These are phyloP conservation scores for Chrosomus eos DNA, from an alignment of 2,797 vertebrate species.

Conservation along the genomic window DNA sequence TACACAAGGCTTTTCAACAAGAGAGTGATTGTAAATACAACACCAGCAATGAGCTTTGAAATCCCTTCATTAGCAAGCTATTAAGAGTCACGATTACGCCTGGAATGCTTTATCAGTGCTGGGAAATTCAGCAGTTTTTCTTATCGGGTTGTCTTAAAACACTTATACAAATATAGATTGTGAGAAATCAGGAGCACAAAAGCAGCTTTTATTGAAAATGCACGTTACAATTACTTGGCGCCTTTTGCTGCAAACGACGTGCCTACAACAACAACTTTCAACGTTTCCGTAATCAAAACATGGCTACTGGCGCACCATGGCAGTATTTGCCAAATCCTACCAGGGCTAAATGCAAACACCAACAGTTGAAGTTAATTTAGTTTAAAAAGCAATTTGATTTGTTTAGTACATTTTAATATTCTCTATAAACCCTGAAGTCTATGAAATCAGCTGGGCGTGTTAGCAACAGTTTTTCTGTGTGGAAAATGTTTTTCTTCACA, in stretches of 20 bases:
- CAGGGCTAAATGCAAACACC: slow-evolving; percentile 20
- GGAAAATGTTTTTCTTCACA: slow-evolving; percentile 12
- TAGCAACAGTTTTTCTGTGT: not conserved
- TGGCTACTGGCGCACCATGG: slow-evolving; percentile 42
- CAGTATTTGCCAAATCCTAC: slow-evolving; percentile 31
- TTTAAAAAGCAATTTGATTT: not conserved
- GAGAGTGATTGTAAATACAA: slow-evolving; percentile 61
- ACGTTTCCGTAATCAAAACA: slow-evolving; percentile 58
- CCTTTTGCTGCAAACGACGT: slow-evolving; percentile 54
- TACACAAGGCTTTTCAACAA: slow-evolving; percentile 66
- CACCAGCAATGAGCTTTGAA: slow-evolving; percentile 61
- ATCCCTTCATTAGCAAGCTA: slow-evolving; percentile 55
- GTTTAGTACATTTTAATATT: not conserved
- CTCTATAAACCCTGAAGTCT: slow-evolving; percentile 34
- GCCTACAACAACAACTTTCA: slow-evolving; percentile 51
- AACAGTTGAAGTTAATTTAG: not conserved
- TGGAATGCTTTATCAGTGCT: slow-evolving; percentile 57
- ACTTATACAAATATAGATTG: slow-evolving; percentile 41
- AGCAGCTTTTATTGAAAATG: slow-evolving; percentile 33
- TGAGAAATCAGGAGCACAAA: slow-evolving; percentile 26
- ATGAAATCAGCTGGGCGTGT: not conserved
- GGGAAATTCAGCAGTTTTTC: slow-evolving; percentile 66
- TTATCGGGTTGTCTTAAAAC: slow-evolving; percentile 64
- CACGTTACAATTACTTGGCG: slow-evolving; percentile 40
- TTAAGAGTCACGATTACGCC: slow-evolving; percentile 57